Evolutionary conservation across 1,140 invertebrate species (phyloP), one percentile per base, ranked within the genome.

Genomic region (Aricia agestis): DNA sequence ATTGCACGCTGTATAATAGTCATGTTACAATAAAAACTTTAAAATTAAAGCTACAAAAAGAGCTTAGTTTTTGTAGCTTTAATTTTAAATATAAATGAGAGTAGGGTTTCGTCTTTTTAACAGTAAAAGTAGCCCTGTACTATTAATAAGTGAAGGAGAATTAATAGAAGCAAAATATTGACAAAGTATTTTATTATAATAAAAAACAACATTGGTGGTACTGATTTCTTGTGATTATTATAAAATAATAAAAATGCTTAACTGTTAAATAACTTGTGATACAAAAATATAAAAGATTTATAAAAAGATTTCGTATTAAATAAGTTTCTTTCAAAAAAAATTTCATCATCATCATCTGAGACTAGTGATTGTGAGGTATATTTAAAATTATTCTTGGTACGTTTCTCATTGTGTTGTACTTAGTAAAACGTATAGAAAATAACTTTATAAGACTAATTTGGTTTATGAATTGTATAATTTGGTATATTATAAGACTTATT

Each of bases 201-300:
- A 52, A 52, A 52, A 52, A 52, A 52, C 45, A 52, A 52, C 45
- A 52, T 52, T 52, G 45, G 45, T 52, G 45, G 45, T 52, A 52
- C 45, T 9, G 13, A 52, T 52, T 52, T 52, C 45, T 13, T 52
- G 45, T 15, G 45, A 52, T 13, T 52, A 52, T 13, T 52, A 52
- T 52, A 52, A 52, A 52, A 13, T 45, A 15, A 9, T 52, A 11
- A 15, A 52, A 36, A 36, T 32, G 32, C 32, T 1, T 36, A 36
- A 4, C 36, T 36, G 2, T 7, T 9, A 0, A 52, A 13, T 52
- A 52, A 52, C 45, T 52, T 52, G 45, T 52, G 13, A 15, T 52
- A 52, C 45, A 52, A 52, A 52, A 52, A 15, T 52, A 52, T 52
- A 52, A 52, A 52, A 52, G 45, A 11, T 52, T 52, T 52, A 52